phyloP scores from a whole-genome alignment of 92 coral and sea anemone species.

The Porites lobata region DNA sequence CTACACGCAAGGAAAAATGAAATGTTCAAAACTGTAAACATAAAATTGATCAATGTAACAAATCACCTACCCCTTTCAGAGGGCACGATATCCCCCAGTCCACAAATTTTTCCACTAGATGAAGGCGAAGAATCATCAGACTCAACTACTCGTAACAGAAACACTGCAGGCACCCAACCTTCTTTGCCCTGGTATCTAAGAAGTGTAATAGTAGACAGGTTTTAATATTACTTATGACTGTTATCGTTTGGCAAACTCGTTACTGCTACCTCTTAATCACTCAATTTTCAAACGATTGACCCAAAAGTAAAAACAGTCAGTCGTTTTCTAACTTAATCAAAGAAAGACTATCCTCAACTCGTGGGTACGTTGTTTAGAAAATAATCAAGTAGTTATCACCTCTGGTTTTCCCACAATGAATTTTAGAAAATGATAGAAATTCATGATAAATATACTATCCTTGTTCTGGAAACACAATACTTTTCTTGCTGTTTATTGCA shows the following conservation, averaged over 20 bases:
- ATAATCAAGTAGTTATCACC: too few relatives aligned
- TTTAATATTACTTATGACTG: too few relatives aligned
- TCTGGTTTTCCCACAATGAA: too few relatives aligned
- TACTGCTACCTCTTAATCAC: background rate
- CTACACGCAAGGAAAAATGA: too few relatives aligned
- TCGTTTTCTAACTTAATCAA: too few relatives aligned
- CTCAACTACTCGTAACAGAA: background rate
- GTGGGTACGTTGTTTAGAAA: too few relatives aligned
- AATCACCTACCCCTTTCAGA: conserved; percentile 26
- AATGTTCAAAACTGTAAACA: background rate
- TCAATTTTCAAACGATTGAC: background rate
- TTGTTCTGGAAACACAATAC: too few relatives aligned
- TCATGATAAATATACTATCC: too few relatives aligned
- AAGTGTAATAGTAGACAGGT: background rate
- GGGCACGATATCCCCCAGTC: conserved; percentile 26
- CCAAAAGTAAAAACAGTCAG: background rate
- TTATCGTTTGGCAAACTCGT: too few relatives aligned
- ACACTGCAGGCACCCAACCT: background rate
- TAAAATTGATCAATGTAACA: background rate
- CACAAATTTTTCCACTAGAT: background rate
- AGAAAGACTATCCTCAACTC: too few relatives aligned
- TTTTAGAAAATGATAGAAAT: too few relatives aligned
- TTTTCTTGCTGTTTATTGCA: too few relatives aligned
- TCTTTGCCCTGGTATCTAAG: background rate
- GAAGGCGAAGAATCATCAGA: background rate